phyloP scores from a whole-genome alignment of 2,797 vertebrate genomes.

The Coregonus ussuriensis region DNA sequence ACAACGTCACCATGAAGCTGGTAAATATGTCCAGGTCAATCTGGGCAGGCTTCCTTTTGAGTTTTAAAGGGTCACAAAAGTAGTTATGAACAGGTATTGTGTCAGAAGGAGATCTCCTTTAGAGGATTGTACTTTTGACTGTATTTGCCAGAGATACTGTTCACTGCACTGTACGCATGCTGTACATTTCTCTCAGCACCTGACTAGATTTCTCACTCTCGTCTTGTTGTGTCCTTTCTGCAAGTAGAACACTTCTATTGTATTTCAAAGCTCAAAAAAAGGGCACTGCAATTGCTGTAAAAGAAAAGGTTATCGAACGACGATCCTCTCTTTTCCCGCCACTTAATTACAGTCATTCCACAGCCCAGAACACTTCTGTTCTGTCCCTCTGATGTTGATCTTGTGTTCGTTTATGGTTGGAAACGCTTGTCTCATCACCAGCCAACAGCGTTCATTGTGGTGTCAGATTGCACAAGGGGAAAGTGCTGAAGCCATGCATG shows the following conservation, averaged over 20 bases:
- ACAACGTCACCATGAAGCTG: slow-evolving; percentile 92
- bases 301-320: background rate
- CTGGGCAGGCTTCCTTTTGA: background rate
- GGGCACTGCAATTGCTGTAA: background rate
- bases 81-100: background rate
- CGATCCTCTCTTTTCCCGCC: background rate
- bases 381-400: background rate
- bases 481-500: slow-evolving; percentile 34
- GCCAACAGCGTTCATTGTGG: slow-evolving; percentile 8
- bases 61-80: background rate
- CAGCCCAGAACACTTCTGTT: background rate
- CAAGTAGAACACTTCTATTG: background rate
- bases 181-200: no score
- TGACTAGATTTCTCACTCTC: no score
- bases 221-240: no score
- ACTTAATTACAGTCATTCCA: background rate
- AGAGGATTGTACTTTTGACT: background rate
- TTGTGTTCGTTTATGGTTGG: slow-evolving; percentile 3
- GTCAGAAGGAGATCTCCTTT: background rate
- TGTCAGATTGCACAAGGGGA: slow-evolving; percentile 38
- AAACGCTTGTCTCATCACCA: slow-evolving; percentile 18
- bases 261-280: background rate
- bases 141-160: background rate
- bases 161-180: background rate
- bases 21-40: slow-evolving; percentile 67